Conservation (phyloP, 2,797 vertebrate genomes). For the Macropodus opercularis region DNA sequence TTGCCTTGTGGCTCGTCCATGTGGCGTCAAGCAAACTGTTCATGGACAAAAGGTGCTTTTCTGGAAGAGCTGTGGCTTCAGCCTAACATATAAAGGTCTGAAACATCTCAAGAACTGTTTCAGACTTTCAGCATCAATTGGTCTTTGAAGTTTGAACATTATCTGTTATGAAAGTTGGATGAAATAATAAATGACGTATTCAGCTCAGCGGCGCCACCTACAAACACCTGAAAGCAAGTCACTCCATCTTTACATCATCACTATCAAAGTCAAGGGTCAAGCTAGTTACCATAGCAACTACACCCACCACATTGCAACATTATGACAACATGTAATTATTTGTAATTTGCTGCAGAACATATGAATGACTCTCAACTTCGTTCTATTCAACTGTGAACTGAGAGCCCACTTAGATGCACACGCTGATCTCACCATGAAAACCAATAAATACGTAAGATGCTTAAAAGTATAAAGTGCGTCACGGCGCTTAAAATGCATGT, state of each 20-base stretch:
- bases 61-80: no score
- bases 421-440: neutral
- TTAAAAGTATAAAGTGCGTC: neutral
- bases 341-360: conserved; percentile 17
- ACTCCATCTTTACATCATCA: conserved; percentile 84
- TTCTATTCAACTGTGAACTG: neutral
- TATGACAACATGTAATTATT: conserved; percentile 9
- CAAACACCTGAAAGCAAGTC: conserved; percentile 80
- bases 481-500: neutral
- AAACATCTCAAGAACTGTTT: no score
- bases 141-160: no score
- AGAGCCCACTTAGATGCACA: neutral
- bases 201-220: conserved; percentile 82
- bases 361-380: neutral
- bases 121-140: no score
- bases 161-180: conserved; percentile 68
- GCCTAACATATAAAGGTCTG: no score
- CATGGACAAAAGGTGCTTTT: no score
- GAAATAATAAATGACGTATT: conserved; percentile 57
- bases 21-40: no score
- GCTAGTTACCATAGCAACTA: conserved; percentile 24
- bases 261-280: conserved; percentile 76
- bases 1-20: no score
- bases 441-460: neutral
- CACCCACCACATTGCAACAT: neutral